Conservation (phyloP, 2,797 vertebrate species). For the Pangasius sanitwongsei region DNA sequence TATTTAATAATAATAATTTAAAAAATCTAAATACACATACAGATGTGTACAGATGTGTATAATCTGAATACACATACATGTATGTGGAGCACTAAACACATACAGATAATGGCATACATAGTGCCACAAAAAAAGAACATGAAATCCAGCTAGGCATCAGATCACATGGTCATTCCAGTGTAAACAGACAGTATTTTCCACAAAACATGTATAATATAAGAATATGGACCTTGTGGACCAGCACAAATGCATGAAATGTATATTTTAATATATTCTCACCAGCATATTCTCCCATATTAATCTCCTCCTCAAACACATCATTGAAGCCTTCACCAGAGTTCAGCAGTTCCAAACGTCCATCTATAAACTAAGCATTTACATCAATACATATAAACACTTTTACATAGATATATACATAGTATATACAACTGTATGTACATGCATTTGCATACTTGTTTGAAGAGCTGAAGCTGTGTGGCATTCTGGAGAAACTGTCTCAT, state of each 20-base stretch:
- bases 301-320: slow-evolving; percentile 96
- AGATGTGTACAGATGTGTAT: no score
- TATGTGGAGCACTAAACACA: neutral
- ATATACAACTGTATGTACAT: neutral
- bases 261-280: slow-evolving; percentile 68
- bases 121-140: neutral
- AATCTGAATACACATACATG: neutral
- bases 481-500: slow-evolving; percentile 96
- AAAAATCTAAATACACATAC: no score
- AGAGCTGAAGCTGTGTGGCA: slow-evolving; percentile 95
- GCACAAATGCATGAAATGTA: neutral
- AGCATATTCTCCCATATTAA: slow-evolving; percentile 93
- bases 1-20: neutral
- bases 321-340: slow-evolving; percentile 96
- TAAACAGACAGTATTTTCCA: neutral
- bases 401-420: neutral
- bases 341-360: slow-evolving; percentile 90
- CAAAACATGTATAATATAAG: neutral
- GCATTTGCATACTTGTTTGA: slow-evolving; percentile 85
- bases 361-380: slow-evolving; percentile 84
- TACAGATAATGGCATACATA: neutral
- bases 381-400: slow-evolving; percentile 21
- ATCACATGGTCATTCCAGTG: neutral
- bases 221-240: neutral
- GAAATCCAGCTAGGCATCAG: neutral